These are phyloP conservation scores for Pelecanoides urinatrix DNA, from an alignment of 2,113 vertebrate species.

Conservation along the genomic window DNA sequence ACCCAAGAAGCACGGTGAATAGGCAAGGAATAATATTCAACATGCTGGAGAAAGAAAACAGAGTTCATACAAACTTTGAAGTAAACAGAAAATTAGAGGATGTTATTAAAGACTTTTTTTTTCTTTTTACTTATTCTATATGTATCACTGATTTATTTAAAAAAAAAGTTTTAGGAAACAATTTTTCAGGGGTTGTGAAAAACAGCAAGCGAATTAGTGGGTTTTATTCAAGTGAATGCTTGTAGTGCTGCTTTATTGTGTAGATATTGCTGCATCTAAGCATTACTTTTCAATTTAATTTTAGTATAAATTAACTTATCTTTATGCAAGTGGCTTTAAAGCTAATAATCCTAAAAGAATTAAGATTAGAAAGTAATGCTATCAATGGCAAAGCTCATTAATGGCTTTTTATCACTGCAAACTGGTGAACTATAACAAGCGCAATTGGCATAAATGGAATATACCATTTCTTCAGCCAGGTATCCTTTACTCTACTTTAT, in stretches of 20 bases:
- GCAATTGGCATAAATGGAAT: constrained; percentile 65
- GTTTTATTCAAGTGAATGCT: not conserved
- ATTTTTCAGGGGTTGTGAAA: not conserved
- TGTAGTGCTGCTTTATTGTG: not conserved
- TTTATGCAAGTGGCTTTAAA: constrained; percentile 61
- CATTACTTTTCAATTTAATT: constrained; percentile 67
- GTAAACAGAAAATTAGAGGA: not conserved
- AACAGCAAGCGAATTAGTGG: not conserved
- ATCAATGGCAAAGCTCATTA: constrained; percentile 68
- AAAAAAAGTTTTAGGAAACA: not conserved
- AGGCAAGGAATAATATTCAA: not conserved
- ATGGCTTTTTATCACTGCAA: constrained; percentile 57
- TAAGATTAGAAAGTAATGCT: constrained; percentile 71
- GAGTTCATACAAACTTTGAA: not conserved
- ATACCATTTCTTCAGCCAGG: constrained; percentile 48
- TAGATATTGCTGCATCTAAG: constrained; percentile 30
- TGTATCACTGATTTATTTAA: not conserved
- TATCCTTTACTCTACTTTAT: constrained; percentile 43
- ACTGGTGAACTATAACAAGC: constrained; percentile 58
- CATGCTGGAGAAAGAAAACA: not conserved
- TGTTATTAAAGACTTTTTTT: not conserved
- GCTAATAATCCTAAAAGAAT: constrained; percentile 74
- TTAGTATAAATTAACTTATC: constrained; percentile 70
- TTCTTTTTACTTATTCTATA: not conserved
- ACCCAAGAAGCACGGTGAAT: not conserved